Evolutionary conservation across 2,113 vertebrate species (phyloP), one percentile per base, ranked within the genome.

Genomic region (Pogonocichla stellata): DNA sequence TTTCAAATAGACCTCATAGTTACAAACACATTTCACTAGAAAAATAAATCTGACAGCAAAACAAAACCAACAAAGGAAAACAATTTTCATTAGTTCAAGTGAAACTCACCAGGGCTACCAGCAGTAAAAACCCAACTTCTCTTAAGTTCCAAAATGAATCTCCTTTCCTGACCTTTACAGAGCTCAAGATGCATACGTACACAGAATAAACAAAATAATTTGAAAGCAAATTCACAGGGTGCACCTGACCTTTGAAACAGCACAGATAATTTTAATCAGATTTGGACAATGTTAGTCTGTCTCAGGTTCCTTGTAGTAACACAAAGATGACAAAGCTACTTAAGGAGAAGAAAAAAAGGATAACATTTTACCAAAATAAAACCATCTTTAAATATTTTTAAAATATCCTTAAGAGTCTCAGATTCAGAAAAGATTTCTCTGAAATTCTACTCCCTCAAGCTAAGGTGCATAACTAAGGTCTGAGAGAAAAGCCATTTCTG

Each of bases 181-280:
- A 97, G 92, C 88, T 98, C 92, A 69, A 96, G 93, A 98, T 97
- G 92, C 97, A 97, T 95, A 97, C 69, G 38, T 96, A 96, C 93
- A 97, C 95, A 98, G 97, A 98, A 98, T 97, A 98, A 98, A 98
- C 97, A 98, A 98, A 97, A 98, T 98, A 97, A 98, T 98, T 98
- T 98, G 96, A 96, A 97, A 98, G 97, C 88, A 98, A 98, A 98
- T 97, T 97, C 85, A 92, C 94, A 91, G 96, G 97, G 77, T 90
- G 90, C 20, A 48, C 91, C 97, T 98, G 98, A 98, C 98, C 98
- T 98, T 98, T 98, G 96, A 96, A 98, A 95, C 69, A 81, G 95
- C 96, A 90, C 94, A 96, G 96, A 97, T 97, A 91, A 98, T 97
- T 98, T 98, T 97, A 98, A 98, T 98, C 97, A 96, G 98, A 97